Base-by-base conservation (phyloP, 2,888 invertebrate genomes). In the Atethmia centrago region DNA sequence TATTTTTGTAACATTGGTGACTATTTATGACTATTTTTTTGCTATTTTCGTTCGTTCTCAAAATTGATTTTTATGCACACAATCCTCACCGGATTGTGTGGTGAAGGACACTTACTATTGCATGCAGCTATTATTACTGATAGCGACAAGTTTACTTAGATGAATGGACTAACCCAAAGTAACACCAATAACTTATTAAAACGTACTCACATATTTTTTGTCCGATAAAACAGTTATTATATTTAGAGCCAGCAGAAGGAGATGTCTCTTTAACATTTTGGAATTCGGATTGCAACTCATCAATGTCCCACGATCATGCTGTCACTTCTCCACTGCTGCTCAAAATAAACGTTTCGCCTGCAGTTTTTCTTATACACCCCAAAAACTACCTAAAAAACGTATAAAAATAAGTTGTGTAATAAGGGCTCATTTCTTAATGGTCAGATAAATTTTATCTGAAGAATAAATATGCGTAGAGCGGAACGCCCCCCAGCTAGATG, bases 141-240 rank as follows among this genome's bases (percentile, higher is more conserved):
- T 31, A 36, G 36, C 36, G 36, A 36, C 8, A 36, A 36, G 36
- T 36, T 36, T 36, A 36, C 36, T 36, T 36, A 36, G 36, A 36
- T 36, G 36, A 36, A 36, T 36, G 36, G 3, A 7, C 36, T 36
- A 36, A 36, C 7, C 36, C 36, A 36, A 7, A 36, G 7, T 36
- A 3, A 36, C 7, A 12, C 12, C 21, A 12, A 28, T 21, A 31
- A 31, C n/a, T n/a, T 28, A 66, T 19, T 28, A 25, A 40, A 67
- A 49, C 16, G 2, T 56, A 73, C 73, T 73, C 31, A 73, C 72
- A 51, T 73, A 73, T 1, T 45, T 73, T 28, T 45, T 53, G 2
- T 55, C 47, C 14, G 74, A n/a, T 16, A 28, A 40, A n/a, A 73
- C 61, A 5, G n/a, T 25, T 3, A 21, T 7, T 47, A 73, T n/a